Base-by-base conservation (phyloP, 2,888 invertebrate genomes). In the Amphipoea oculea region DNA sequence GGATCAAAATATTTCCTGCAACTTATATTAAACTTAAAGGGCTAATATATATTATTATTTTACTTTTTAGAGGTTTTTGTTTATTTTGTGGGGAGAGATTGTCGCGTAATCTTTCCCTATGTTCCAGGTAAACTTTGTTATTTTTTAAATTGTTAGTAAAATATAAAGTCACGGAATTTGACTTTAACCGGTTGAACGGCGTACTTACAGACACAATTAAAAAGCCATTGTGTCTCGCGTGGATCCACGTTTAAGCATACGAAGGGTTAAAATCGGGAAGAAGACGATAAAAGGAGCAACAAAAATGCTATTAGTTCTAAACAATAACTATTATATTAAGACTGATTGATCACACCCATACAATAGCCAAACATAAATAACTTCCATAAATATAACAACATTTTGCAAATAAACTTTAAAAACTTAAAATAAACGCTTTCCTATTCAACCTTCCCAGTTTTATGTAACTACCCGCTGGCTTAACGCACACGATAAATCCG, bases 401-500 rank as follows among this genome's bases (percentile, higher is more conserved):
- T 29, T 60, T n/a, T n/a, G 6, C 9, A 63, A 36, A 11, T n/a
- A n/a, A 40, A 40, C 23, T 40, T 7, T 0, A 70, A 23, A 9
- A 57, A 42, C 17, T 20, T 78, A 14, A 12, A 20, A 77, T 17
- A 23, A 69, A 5, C 7, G n/a, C n/a, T 70, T 57, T 9, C 5
- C 11, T 11, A 5, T 29, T n/a, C 23, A 45, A 23, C 23, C 42
- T 63, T 60, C 20, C 14, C 7, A 23, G 17, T 51, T 54, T 40
- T 45, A 68, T 40, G 40, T 71, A 67, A 73, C 29, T 70, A 57
- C 23, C 20, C 51, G 42, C 63, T 36, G 51, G 65, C 48, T 76
- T 66, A 48, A 65, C 60, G 45, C 60, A 54, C 70, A 65, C 73
- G 57, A 76, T 86, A 73, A 76, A 76, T 83, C 83, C 72, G 11